Evolutionary conservation across 2,888 invertebrate species (phyloP), one percentile per base, ranked within the genome.

Genomic region (Pollenia angustigena): DNA sequence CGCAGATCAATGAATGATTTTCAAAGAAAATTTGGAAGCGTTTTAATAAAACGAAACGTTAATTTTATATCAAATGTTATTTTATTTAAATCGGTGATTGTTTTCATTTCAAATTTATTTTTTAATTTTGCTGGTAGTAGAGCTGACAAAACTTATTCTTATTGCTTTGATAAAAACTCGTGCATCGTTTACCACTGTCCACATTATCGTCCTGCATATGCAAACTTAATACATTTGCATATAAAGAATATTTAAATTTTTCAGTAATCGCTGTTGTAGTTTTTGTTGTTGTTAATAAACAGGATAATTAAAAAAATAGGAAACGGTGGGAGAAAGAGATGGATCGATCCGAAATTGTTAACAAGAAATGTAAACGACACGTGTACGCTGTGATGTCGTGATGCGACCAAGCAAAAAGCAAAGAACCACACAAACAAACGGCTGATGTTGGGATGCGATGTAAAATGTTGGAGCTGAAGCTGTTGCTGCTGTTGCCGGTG

Each of bases 331-430:
- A 23, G 32, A 50, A 18, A 50, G 3, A 6, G 40, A 52, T 9
- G n/a, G 12, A 62, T 7, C 23, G 32, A 14, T 40, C 3, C n/a
- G 12, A 56, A 40, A 32, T 32, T 32, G 14, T 74, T 87, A 54
- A 56, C 52, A 71, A 66, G 52, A 46, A 83, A 23, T 69, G 48
- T 60, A 81, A 72, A 42, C 71, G 71, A 86, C 80, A 83, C 82
- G 86, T 86, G 86, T 78, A 54, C 78, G 60, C 66, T 80, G 48
- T 62, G 71, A 56, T 74, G 46, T 68, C 58, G 54, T 80, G 48
- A 54, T 54, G 64, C 76, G 62, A 66, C 58, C 80, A 64, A 58
- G 32, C 64, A 54, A 23, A 62, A 69, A 66, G 42, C 40, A 72
- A 32, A 54, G 32, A 54, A 46, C 50, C 18, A n/a, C 16, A 54